phyloP scores from a whole-genome alignment of 2,888 invertebrate species.

The Eupithecia pulchellata region DNA sequence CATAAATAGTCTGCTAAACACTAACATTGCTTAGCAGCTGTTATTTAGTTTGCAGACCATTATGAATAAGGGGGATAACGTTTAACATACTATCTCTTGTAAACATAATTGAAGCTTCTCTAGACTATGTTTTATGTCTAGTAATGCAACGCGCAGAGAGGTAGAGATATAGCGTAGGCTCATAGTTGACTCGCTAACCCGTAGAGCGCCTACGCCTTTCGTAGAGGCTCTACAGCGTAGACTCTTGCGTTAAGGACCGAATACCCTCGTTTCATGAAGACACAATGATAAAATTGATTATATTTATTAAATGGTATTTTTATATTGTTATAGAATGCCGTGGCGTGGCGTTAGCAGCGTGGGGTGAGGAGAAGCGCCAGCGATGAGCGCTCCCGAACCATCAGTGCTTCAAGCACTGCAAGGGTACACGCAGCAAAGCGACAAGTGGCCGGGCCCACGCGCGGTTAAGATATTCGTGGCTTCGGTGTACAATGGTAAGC shows the following conservation, averaged over 20 bases:
- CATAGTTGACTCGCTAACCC: neutral
- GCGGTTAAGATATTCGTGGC: slow-evolving; percentile 86
- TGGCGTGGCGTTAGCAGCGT: slow-evolving; percentile 59
- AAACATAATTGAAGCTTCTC: neutral
- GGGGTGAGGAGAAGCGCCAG: slow-evolving; percentile 64
- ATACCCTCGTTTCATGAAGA: neutral
- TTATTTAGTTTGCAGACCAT: too few relatives aligned
- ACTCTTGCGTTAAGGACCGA: neutral
- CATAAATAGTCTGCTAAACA: too few relatives aligned
- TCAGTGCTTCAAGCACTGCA: slow-evolving; percentile 81
- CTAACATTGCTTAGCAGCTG: too few relatives aligned
- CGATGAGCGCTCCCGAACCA: slow-evolving; percentile 83
- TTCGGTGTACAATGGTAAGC: slow-evolving; percentile 83
- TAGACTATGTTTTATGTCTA: neutral
- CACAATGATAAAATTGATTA: neutral
- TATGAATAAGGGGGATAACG: too few relatives aligned
- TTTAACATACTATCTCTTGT: neutral
- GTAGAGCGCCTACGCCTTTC: neutral
- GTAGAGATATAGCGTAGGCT: neutral
- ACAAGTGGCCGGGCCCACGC: slow-evolving; percentile 85
- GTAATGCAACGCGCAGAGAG: neutral
- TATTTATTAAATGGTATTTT: neutral
- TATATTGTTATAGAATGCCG: slow-evolving; percentile 65
- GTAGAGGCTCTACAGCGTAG: neutral
- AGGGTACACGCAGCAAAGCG: slow-evolving; percentile 72